Percentiles rank a stretch among this genome's conserved stretches.
phyloP scores from a whole-genome alignment of 2,113 vertebrate species.

The Aegotheles bennettii region DNA sequence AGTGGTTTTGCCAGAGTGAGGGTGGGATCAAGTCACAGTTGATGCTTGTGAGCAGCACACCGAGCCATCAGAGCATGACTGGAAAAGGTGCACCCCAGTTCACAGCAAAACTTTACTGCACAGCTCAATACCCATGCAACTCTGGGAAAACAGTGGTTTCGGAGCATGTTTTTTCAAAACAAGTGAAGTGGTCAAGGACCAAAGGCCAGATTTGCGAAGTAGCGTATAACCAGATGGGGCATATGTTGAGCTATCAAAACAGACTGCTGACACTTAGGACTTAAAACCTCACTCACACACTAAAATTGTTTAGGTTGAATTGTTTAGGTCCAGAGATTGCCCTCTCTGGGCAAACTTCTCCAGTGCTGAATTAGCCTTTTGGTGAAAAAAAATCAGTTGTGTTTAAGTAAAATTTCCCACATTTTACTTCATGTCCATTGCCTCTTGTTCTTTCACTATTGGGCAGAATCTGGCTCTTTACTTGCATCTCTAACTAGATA shows the following conservation, averaged over 20 bases:
- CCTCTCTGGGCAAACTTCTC: neutral
- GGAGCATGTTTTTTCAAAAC: neutral
- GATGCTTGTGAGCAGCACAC: neutral
- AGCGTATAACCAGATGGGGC: neutral
- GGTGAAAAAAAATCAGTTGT: neutral
- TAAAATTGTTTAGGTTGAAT: neutral
- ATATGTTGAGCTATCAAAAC: neutral
- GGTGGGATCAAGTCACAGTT: neutral
- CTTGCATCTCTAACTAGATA: neutral
- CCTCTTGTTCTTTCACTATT: neutral
- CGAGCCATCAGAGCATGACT: neutral
- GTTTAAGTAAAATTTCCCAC: neutral
- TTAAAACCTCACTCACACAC: neutral
- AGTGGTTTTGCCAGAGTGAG: neutral
- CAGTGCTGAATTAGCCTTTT: neutral
- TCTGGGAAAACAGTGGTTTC: neutral
- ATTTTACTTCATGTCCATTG: neutral
- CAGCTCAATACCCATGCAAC: neutral
- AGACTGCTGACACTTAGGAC: neutral
- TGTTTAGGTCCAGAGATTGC: too few relatives aligned
- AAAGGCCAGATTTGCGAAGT: neutral
- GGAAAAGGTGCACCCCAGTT: neutral
- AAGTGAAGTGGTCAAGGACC: neutral
- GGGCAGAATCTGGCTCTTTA: neutral
- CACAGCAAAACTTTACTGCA: neutral